Evolutionary conservation across 2,888 invertebrate species (phyloP), one percentile per base, ranked within the genome.

Genomic region (Hypomecis atomaria): DNA sequence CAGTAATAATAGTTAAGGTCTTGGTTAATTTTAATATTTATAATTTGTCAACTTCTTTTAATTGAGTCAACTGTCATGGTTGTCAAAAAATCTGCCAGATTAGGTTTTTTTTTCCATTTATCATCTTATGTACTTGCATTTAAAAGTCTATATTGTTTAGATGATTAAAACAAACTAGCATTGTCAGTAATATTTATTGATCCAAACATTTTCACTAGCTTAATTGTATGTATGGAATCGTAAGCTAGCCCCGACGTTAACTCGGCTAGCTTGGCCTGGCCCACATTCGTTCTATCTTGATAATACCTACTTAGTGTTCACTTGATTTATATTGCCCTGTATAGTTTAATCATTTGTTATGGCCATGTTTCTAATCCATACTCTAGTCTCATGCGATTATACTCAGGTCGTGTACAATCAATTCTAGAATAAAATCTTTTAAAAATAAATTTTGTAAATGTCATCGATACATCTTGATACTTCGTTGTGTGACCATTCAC

Each of bases 211-310:
- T 60, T 65, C 71, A 70, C 72, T 69, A 70, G 63, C 72, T 58
- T 68, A 66, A 66, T 70, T 65, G 66, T 67, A 62, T 67, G 69
- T 72, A 73, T 78, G 71, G 72, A 72, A 70, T 67, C 65, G 66
- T 75, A 76, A 71, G 71, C 74, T 77, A 77, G 77, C 74, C 71
- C 78, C 75, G 76, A 67, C 33, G 66, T 73, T 73, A 69, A 71
- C 72, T 63, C 67, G 71, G 54, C 61, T 33, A 67, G 73, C 72
- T 71, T 82, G 77, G 73, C 77, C 76, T 83, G 78, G 75, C 78
- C 77, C 76, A 81, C 78, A 81, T 79, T 80, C 69, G 57, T 55
- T 70, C 71, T 73, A 75, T 74, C 73, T 78, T 72, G 61, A 72
- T 75, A 75, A 55, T 57, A 66, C 42, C 59, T 54, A 58, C 43